Evolutionary conservation across 2,888 invertebrate genomes (phyloP).

Genomic region (Tryphoninae sp.): DNA sequence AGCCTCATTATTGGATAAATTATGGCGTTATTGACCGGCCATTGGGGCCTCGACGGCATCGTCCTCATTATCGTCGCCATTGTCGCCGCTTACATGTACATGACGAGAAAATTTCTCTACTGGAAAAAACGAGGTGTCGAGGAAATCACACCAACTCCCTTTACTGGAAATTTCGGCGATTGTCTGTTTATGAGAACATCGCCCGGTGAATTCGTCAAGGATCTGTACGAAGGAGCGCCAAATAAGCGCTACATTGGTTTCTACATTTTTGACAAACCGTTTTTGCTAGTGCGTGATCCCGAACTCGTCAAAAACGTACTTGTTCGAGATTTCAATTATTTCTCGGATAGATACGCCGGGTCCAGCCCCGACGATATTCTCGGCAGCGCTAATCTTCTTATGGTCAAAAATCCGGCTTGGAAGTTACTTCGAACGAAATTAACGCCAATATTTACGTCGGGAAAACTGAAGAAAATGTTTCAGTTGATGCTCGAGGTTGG

Average conservation of each 20-base stretch:
- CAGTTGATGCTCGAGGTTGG: constrained; percentile 70
- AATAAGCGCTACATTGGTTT: constrained; percentile 78
- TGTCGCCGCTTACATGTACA: constrained; percentile 68
- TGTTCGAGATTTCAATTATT: constrained; percentile 81
- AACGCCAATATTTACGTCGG: constrained; percentile 81
- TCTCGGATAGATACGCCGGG: constrained; percentile 76
- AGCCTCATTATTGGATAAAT: background rate
- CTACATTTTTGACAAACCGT: constrained; percentile 80
- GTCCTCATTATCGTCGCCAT: constrained; percentile 61
- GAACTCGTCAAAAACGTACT: constrained; percentile 81
- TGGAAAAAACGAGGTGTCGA: constrained; percentile 79
- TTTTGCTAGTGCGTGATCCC: constrained; percentile 80
- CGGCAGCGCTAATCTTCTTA: constrained; percentile 80
- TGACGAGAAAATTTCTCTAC: constrained; percentile 74
- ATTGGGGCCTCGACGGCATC: constrained; percentile 71
- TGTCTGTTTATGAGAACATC: constrained; percentile 74
- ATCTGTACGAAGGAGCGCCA: constrained; percentile 76
- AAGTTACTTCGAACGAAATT: constrained; percentile 80
- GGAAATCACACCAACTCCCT: constrained; percentile 77
- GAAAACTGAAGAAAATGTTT: constrained; percentile 75
- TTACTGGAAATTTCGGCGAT: constrained; percentile 81
- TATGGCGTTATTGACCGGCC: constrained; percentile 70
- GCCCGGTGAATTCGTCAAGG: constrained; percentile 76
- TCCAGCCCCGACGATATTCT: constrained; percentile 78
- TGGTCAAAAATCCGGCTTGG: constrained; percentile 81